Percentiles rank a stretch among this genome's conserved stretches.
Conservation (phyloP, 2,113 vertebrate species). For the Phrynocephalus versicolor region DNA sequence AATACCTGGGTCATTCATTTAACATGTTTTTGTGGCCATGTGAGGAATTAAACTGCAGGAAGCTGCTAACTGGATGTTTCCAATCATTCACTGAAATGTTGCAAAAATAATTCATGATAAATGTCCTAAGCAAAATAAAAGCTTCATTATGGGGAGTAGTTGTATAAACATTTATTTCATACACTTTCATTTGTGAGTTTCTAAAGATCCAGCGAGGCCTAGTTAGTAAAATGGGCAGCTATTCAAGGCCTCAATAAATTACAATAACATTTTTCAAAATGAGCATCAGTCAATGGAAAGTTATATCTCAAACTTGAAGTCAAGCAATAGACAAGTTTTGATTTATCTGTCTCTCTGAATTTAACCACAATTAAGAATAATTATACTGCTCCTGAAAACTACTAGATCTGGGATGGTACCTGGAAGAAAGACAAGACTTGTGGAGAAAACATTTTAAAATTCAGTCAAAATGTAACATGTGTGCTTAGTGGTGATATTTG, state of each 20-base stretch:
- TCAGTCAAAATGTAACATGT: no score
- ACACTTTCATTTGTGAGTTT: neutral
- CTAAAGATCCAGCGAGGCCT: neutral
- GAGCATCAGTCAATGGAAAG: neutral
- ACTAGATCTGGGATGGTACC: neutral
- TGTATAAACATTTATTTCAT: slow-evolving; percentile 12
- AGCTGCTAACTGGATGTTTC: slow-evolving; percentile 3
- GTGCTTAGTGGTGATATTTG: no score
- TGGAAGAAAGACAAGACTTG: neutral
- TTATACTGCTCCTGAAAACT: neutral
- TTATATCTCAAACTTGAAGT: slow-evolving; percentile 5
- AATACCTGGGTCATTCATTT: neutral
- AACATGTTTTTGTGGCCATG: neutral
- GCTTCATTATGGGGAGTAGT: neutral
- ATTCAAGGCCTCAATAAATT: slow-evolving; percentile 21
- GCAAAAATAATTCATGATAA: slow-evolving; percentile 12
- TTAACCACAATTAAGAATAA: slow-evolving; percentile 18
- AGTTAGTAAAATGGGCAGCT: neutral
- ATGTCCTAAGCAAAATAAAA: slow-evolving; percentile 2
- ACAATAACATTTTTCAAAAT: slow-evolving; percentile 5
- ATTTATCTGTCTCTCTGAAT: slow-evolving; percentile 30
- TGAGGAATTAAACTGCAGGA: slow-evolving; percentile 8
- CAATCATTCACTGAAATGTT: neutral
- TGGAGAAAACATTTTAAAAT: neutral
- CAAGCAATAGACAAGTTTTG: slow-evolving; percentile 10